Base-by-base conservation (phyloP, 2,888 invertebrate species). In the Diaprepes abbreviatus region DNA sequence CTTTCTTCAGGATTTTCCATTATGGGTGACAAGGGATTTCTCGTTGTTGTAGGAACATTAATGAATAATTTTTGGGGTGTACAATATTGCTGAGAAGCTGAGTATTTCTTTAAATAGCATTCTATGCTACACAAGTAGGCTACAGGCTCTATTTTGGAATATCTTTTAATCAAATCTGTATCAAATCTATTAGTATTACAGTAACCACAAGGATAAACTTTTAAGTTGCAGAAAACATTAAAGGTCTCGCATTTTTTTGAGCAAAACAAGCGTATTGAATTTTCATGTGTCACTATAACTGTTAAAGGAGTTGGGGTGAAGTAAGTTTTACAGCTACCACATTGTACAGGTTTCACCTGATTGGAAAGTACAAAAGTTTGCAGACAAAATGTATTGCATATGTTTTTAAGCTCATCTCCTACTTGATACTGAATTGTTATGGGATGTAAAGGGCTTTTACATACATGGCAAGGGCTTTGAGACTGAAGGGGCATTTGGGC, bases 141-240 rank as follows among this genome's bases (percentile, higher is more conserved):
- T 1, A 17, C 7, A 43, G 40, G 40, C 43, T 59, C 58, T 35
- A 48, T 35, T 48, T 35, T 60, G 5, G 60, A 60, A 36, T 21
- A 48, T 35, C 60, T 60, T 12, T 60, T 40, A 48, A 60, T 60
- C 16, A 60, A 48, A 33, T 60, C 60, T 12, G 43, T 60, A 21
- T 60, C 60, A 48, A 60, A 45, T 48, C 60, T 60, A 12, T 19
- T 33, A 43, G 28, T 40, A 5, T 40, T 40, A 16, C 57, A 58
- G 9, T 12, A 28, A 3, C 5, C 57, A 31, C 57, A 58, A 9
- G 40, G 21, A 58, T 16, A 58, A 16, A 58, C 28, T 17, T 40
- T 40, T 16, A 28, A 28, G n/a, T 28, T 14, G 9, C 1, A 6
- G 16, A 58, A 58, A 4, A 58, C 40, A 21, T 35, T n/a, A 28